Percentiles rank a stretch among this genome's conserved stretches.
Conservation (phyloP, 2,797 vertebrate species). For the Poecile montanus region DNA sequence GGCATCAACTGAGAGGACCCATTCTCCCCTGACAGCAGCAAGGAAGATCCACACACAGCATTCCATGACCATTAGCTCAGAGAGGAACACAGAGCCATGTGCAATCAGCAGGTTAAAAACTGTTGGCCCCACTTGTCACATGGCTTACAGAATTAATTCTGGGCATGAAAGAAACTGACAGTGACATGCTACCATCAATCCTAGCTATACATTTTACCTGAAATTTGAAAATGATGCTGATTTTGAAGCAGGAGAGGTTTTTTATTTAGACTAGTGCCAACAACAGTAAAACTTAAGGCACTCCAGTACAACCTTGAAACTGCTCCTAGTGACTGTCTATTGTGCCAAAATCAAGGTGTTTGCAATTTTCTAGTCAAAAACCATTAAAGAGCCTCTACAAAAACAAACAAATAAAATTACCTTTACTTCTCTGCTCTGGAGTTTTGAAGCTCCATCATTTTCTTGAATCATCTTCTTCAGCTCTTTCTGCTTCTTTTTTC, state of each 20-base stretch:
- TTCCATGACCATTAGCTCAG: not conserved
- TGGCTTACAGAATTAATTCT: not conserved
- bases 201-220: not conserved
- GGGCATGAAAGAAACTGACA: not conserved
- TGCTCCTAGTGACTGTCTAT: not conserved
- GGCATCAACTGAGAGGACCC: not conserved
- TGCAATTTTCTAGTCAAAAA: not conserved
- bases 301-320: not conserved
- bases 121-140: not conserved
- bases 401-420: conserved; percentile 64
- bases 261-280: not conserved
- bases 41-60: not conserved
- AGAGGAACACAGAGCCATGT: not conserved
- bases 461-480: conserved; percentile 37
- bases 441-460: conserved; percentile 62
- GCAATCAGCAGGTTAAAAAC: not conserved
- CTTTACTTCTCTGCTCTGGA: conserved; percentile 83
- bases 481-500: conserved; percentile 6
- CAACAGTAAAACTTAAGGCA: not conserved
- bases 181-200: not conserved
- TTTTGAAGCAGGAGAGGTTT: not conserved
- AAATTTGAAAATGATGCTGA: not conserved
- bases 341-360: not conserved
- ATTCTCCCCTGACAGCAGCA: not conserved
- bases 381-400: not conserved